Evolutionary conservation across 2,113 vertebrate genomes (phyloP), one percentile per base, ranked within the genome.

Genomic region (Trogon melanurus): DNA sequence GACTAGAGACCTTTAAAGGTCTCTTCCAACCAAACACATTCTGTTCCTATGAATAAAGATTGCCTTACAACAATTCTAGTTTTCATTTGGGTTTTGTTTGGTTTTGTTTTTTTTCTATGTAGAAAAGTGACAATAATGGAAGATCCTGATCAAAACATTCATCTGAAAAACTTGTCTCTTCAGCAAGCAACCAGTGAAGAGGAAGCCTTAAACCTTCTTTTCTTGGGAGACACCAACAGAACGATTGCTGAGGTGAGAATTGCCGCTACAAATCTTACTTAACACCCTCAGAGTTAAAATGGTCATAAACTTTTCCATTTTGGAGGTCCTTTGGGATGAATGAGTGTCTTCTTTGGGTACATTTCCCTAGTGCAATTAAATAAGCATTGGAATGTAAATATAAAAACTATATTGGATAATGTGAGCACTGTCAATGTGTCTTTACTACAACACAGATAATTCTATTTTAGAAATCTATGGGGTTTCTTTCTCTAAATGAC

Each of bases 151-250:
- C 99, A 99, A 97, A 99, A 99, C 94, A 99, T 99, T 96, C 99
- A 99, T 88, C 98, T 99, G 51, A 99, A 98, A 98, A 99, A 99
- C 96, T 97, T 99, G 45, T 99, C 99, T 38, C 97, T 99, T 93
- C 99, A 98, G 70, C 98, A 98, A 96, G 98, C 99, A 47, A 97
- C 95, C 15, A 99, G 97, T n/a, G 99, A 99, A 95, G 99, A 99
- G 91, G 99, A 99, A 94, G 99, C 99, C 57, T 98, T 99, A 76
- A 99, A 99, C 91, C 96, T 99, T 17, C 99, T 99, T 20, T 99
- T 99, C 93, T 95, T 99, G 45, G 99, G 99, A 32, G 99, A 99
- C 95, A 99, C 99, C 74, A 99, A 99, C 96, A 99, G 99, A 53
- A 99, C 99, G 98, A 99, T 99, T 92, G 99, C 99, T 72, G 99